A percentile compares a stretch with the other conserved stretches of the same genome.
These are phyloP conservation scores for Helicoverpa assulta DNA, from an alignment of 2,888 invertebrate genomes.

Conservation along the genomic window DNA sequence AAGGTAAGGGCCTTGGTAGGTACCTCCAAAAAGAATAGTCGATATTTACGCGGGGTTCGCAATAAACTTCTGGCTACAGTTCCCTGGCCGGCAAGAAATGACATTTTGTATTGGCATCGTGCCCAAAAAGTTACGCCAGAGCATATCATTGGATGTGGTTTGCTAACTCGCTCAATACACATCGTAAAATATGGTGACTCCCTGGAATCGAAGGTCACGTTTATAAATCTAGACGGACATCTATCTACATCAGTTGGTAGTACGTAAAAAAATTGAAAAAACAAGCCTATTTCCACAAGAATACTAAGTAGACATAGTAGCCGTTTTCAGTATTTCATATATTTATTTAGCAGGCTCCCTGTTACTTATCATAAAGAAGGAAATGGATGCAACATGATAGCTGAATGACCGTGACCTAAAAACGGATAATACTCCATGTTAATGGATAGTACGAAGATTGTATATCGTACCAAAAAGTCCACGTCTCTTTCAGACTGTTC, in stretches of 20 bases:
- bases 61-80: slow-evolving; percentile 59
- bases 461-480: slow-evolving; percentile 11
- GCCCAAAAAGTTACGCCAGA: slow-evolving; percentile 69
- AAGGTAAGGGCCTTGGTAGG: slow-evolving; percentile 29
- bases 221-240: slow-evolving; percentile 9
- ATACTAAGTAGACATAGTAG: no score
- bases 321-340: no score
- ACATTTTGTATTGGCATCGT: slow-evolving; percentile 70
- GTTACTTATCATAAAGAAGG: neutral
- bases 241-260: neutral
- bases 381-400: neutral
- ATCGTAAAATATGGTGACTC: slow-evolving; percentile 15
- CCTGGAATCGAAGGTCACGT: slow-evolving; percentile 1
- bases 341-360: no score
- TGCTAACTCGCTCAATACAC: slow-evolving; percentile 68
- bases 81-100: slow-evolving; percentile 63
- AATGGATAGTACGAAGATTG: neutral
- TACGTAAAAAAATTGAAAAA: neutral
- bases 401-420: neutral
- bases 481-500: slow-evolving; percentile 20
- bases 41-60: slow-evolving; percentile 54
- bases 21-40: slow-evolving; percentile 49
- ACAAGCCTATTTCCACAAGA: neutral
- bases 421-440: slow-evolving; percentile 1
- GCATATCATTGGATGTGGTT: slow-evolving; percentile 67